Percentiles rank a stretch among this genome's conserved stretches.
Evolutionary conservation across 2,113 vertebrate genomes (phyloP).

Genomic region (Zosterops hypoxanthus): DNA sequence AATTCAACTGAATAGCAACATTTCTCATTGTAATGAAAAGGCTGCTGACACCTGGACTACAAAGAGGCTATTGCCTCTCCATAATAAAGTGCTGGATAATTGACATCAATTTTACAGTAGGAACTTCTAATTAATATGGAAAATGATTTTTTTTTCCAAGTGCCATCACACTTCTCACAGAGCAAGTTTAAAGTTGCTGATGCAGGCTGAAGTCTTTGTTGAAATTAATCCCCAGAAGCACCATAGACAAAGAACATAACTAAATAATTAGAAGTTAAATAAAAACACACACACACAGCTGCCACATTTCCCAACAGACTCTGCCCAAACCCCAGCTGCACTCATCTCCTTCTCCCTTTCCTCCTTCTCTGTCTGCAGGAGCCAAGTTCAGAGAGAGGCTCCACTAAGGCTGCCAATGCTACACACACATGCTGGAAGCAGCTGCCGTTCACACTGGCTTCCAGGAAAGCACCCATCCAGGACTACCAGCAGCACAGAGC

Average conservation of each 20-base stretch:
- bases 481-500: not conserved
- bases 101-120: slow-evolving; percentile 42
- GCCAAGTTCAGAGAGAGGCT: not conserved
- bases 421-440: not conserved
- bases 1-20: not conserved
- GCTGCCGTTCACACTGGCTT: not conserved
- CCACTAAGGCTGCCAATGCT: not conserved
- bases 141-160: not conserved
- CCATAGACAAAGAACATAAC: slow-evolving; percentile 46
- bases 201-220: slow-evolving; percentile 28
- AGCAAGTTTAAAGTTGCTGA: slow-evolving; percentile 58
- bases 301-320: slow-evolving; percentile 11
- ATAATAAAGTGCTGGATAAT: slow-evolving; percentile 40
- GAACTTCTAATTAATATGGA: slow-evolving; percentile 53
- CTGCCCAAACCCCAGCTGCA: not conserved
- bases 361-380: not conserved
- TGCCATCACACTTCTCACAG: not conserved
- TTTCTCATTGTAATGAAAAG: slow-evolving; percentile 37
- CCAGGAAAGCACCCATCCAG: not conserved
- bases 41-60: slow-evolving; percentile 30
- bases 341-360: not conserved
- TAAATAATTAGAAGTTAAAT: slow-evolving; percentile 58
- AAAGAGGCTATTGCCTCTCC: slow-evolving; percentile 1
- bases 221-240: slow-evolving; percentile 54
- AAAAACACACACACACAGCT: slow-evolving; percentile 41